A percentile compares a stretch with the other conserved stretches of the same genome.
Conservation (phyloP, 2,888 invertebrate species). For the Protonemura montana region DNA sequence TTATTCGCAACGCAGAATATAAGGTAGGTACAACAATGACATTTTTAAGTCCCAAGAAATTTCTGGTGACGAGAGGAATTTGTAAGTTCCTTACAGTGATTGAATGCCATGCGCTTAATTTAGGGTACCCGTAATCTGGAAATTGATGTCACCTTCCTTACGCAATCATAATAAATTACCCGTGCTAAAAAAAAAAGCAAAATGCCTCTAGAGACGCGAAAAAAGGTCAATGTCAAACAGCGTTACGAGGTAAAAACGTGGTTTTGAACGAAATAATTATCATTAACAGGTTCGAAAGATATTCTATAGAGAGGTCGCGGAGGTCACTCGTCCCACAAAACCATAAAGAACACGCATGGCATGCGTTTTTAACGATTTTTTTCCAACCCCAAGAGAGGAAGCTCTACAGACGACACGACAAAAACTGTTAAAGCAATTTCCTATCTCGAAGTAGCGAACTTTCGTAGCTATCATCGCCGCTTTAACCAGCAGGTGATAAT, state of each 20-base stretch:
- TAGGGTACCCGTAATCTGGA: too few species aligned
- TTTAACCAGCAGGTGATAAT: constrained; percentile 12
- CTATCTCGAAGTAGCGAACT: neutral
- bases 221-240: neutral
- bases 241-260: neutral
- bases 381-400: neutral
- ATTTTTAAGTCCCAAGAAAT: too few species aligned
- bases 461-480: neutral
- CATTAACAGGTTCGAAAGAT: neutral
- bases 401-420: neutral
- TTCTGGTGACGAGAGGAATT: too few species aligned
- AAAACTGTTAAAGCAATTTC: neutral
- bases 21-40: too few species aligned
- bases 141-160: too few species aligned
- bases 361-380: neutral
- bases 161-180: too few species aligned
- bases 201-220: neutral
- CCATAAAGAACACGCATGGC: neutral
- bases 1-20: too few species aligned
- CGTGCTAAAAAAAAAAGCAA: neutral
- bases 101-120: too few species aligned
- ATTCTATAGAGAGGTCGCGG: neutral
- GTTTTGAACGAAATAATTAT: neutral
- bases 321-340: neutral
- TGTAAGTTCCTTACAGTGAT: too few species aligned